These are phyloP conservation scores for Ophraella communa DNA, from an alignment of 2,888 invertebrate genomes.

Conservation along the genomic window DNA sequence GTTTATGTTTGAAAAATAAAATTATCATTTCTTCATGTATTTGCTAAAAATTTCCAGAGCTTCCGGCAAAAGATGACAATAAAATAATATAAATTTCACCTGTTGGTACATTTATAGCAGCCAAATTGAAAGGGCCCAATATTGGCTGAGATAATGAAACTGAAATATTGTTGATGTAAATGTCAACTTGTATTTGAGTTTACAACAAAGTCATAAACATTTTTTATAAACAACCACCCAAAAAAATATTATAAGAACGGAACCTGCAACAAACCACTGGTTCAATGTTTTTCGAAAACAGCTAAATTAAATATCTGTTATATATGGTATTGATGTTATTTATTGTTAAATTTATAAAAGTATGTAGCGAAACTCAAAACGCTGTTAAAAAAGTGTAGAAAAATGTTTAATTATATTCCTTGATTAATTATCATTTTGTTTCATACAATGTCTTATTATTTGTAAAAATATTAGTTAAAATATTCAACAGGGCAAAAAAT, in stretches of 20 bases:
- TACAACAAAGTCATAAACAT: conserved; percentile 1
- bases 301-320: neutral
- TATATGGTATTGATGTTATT: neutral
- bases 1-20: neutral
- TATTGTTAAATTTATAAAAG: neutral
- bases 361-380: neutral
- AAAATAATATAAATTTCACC: conserved; percentile 47
- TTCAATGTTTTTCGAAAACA: neutral
- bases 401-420: neutral
- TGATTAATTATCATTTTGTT: neutral
- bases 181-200: neutral
- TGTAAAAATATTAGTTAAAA: neutral
- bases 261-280: neutral
- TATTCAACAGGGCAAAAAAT: neutral
- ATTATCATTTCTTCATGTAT: conserved; percentile 15
- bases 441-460: neutral
- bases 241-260: neutral
- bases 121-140: conserved; percentile 53
- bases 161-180: conserved; percentile 11
- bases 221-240: neutral
- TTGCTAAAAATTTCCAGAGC: conserved; percentile 10
- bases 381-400: too few relatives aligned
- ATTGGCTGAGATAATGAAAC: conserved; percentile 51
- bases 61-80: conserved; percentile 33
- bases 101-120: conserved; percentile 50